Conservation (phyloP, 2,888 invertebrate species). For the Lumbricus terrestris region DNA sequence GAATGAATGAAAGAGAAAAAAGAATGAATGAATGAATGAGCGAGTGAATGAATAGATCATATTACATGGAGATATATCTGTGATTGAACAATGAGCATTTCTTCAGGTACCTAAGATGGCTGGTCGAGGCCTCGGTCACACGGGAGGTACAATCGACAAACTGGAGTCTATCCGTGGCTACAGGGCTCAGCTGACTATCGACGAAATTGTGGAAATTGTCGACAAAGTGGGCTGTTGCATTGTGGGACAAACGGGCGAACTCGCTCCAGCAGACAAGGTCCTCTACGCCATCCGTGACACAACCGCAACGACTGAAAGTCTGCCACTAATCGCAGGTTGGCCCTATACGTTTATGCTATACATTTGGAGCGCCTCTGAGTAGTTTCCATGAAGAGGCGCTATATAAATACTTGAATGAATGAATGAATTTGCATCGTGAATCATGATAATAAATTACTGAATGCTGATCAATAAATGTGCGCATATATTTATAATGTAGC, state of each 20-base stretch:
- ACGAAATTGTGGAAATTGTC: conserved; percentile 26
- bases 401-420: too few relatives aligned
- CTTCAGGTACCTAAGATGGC: conserved; percentile 64
- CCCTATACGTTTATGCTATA: background rate
- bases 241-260: conserved; percentile 61
- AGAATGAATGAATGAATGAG: background rate
- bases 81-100: too few relatives aligned
- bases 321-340: conserved; percentile 61
- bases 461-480: too few relatives aligned
- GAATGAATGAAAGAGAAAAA: background rate
- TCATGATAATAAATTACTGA: too few relatives aligned
- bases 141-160: conserved; percentile 66
- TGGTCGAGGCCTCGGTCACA: conserved; percentile 63
- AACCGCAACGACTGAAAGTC: conserved; percentile 62
- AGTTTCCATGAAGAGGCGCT: too few relatives aligned
- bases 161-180: conserved; percentile 64
- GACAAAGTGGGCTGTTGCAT: conserved; percentile 62
- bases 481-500: too few relatives aligned
- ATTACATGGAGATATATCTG: background rate
- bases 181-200: conserved; percentile 48
- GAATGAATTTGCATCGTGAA: too few relatives aligned
- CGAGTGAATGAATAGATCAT: background rate
- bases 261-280: conserved; percentile 64
- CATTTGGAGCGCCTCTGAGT: too few relatives aligned
- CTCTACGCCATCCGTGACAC: conserved; percentile 63